Conservation (phyloP, 1,140 invertebrate species). For the Vanessa atalanta region DNA sequence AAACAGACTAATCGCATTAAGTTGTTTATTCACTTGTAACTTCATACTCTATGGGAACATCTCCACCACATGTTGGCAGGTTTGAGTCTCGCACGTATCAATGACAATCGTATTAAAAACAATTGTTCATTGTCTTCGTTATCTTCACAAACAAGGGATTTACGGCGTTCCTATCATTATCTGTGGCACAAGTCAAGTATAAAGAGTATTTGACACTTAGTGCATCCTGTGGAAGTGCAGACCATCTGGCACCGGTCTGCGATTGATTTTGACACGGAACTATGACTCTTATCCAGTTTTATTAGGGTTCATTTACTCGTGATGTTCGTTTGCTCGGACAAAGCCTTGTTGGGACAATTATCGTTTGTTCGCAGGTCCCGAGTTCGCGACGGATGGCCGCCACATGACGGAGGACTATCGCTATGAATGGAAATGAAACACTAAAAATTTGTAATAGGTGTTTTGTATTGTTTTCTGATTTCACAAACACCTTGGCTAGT, state of each 20-base stretch:
- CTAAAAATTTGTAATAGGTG: conserved; percentile 1
- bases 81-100: conserved; percentile 12
- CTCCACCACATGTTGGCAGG: conserved; percentile 18
- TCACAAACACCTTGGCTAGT: neutral
- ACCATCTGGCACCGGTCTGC: conserved; percentile 61
- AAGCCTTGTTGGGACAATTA: conserved; percentile 53
- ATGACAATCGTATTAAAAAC: conserved; percentile 21
- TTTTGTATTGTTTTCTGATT: neutral
- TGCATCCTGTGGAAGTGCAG: conserved; percentile 44
- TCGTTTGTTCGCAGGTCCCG: conserved; percentile 40
- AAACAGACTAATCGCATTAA: neutral
- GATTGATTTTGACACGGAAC: conserved; percentile 11
- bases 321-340: conserved; percentile 34
- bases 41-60: neutral
- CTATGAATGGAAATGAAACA: conserved; percentile 7
- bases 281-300: neutral
- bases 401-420: conserved; percentile 37
- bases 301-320: neutral
- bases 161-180: conserved; percentile 47
- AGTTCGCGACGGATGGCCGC: conserved; percentile 38
- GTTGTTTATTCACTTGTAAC: conserved; percentile 7
- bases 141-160: conserved; percentile 56
- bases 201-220: conserved; percentile 57
- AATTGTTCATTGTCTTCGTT: conserved; percentile 37
- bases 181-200: conserved; percentile 40